A percentile compares a stretch with the other conserved stretches of the same genome.
Conservation (phyloP, 2,797 vertebrate species). For the Sibirionetta formosa region DNA sequence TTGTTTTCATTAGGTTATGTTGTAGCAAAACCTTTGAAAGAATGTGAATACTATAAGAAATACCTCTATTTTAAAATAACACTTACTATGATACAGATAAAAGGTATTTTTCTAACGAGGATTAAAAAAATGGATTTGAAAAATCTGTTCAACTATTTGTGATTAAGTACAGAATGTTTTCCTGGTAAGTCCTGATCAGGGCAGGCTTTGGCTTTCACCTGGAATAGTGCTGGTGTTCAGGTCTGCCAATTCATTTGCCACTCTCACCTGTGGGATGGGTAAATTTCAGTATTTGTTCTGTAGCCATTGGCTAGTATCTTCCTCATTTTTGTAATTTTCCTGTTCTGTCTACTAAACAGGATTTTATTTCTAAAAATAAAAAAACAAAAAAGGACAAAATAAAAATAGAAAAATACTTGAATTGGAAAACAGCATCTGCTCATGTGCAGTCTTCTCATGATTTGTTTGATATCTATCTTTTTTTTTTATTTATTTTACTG, state of each 20-base stretch:
- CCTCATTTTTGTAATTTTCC: not conserved
- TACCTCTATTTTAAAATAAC: not conserved
- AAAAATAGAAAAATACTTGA: constrained; percentile 4
- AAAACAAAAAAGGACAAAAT: not conserved
- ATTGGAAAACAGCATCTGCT: constrained; percentile 20
- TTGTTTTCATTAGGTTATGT: constrained; percentile 13
- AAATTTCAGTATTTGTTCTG: not conserved
- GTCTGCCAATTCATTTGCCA: not conserved
- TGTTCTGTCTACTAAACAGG: not conserved
- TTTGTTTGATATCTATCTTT: constrained; percentile 36
- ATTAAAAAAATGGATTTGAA: not conserved
- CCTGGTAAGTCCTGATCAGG: not conserved
- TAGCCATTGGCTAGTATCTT: not conserved
- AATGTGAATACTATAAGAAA: not conserved
- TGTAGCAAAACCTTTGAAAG: not conserved
- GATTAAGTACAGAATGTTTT: fast-evolving
- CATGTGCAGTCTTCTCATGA: not conserved
- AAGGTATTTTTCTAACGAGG: not conserved
- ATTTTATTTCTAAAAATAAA: not conserved
- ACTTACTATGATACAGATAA: not conserved
- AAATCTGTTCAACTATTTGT: not conserved
- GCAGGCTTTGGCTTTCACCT: not conserved
- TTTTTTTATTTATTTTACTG: constrained; percentile 3
- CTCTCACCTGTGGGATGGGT: not conserved
- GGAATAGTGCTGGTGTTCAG: not conserved